Evolutionary conservation across 2,113 vertebrate species (phyloP).

Genomic region (Clarias macrocephalus): DNA sequence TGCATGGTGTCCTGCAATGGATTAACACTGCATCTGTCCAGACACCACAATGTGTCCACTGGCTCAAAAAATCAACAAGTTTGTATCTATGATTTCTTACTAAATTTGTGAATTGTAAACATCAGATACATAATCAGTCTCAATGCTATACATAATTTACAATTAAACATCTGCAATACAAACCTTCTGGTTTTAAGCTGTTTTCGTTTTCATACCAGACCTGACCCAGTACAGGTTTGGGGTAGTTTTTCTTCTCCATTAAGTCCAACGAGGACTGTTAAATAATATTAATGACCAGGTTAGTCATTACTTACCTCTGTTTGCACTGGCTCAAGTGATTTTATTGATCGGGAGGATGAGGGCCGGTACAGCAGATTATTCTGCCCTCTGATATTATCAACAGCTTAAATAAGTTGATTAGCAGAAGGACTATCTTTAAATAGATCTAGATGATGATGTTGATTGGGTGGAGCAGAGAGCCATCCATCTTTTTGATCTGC

Average conservation of each 20-base stretch:
- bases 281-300: slow-evolving; percentile 99
- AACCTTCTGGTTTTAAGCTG: background rate
- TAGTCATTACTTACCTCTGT: slow-evolving; percentile 91
- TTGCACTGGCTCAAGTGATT: slow-evolving; percentile 89
- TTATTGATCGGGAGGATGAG: slow-evolving; percentile 92
- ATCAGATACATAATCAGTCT: background rate
- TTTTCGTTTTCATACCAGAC: background rate
- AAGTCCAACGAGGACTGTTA: slow-evolving; percentile 87
- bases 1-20: background rate
- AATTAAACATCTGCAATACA: background rate
- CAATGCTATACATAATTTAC: background rate
- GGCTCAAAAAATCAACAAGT: background rate
- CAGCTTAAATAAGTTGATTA: slow-evolving; percentile 98
- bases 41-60: background rate
- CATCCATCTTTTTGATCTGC: slow-evolving; percentile 99
- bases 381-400: slow-evolving; percentile 91
- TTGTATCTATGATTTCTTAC: background rate
- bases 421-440: slow-evolving; percentile 92
- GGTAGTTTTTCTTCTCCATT: slow-evolving; percentile 90
- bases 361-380: slow-evolving; percentile 83
- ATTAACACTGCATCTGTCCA: background rate
- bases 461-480: slow-evolving; percentile 89
- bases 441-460: slow-evolving; percentile 99
- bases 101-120: background rate
- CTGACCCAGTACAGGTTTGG: background rate